Evolutionary conservation across 2,888 invertebrate genomes (phyloP), one percentile per base, ranked within the genome.

Genomic region (Disparrhopalites patrizii): DNA sequence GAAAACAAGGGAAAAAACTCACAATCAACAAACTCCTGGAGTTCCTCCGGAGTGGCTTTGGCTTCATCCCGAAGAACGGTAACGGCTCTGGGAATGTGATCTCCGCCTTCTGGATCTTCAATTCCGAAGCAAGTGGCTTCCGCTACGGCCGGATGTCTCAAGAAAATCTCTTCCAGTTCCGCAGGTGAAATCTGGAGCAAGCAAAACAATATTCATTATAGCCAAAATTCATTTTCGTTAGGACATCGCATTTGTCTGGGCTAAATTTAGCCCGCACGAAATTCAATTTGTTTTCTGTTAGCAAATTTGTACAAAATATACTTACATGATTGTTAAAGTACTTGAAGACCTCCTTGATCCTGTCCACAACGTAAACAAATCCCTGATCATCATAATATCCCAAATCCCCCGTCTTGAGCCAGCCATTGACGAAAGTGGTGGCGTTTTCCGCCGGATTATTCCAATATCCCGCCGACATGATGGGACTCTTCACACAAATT

Each of bases 321-420:
- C 63, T 69, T 69, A 73, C 69, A 60, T 73, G 73, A 43, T 71
- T 73, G 18, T 72, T 72, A 43, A 71, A 73, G 50, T 74, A 74
- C 50, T 74, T 74, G 67, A 74, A 74, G 5, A 70, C 73, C 55
- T 74, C 74, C 64, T 74, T 74, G 60, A 74, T 72, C 20, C 74
- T 57, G 55, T 73, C 74, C n/a, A 73, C 68, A 15, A 74, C 67
- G 58, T 66, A 74, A 18, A 74, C 62, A 58, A 70, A 74, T 47
- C 72, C 72, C 20, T 70, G 58, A 15, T 67, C 61, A 62, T 74
- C 74, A 38, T 71, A 74, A 55, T 70, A 74, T 5, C 70, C 74
- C 30, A 74, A 61, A 65, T 74, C 74, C 7, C 74, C 74, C 7
- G 74, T 72, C 43, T 51, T 56, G 66, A 74, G 67, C 74, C 74